Base-by-base conservation (phyloP, 2,888 invertebrate genomes). In the Cephus pulcher region DNA sequence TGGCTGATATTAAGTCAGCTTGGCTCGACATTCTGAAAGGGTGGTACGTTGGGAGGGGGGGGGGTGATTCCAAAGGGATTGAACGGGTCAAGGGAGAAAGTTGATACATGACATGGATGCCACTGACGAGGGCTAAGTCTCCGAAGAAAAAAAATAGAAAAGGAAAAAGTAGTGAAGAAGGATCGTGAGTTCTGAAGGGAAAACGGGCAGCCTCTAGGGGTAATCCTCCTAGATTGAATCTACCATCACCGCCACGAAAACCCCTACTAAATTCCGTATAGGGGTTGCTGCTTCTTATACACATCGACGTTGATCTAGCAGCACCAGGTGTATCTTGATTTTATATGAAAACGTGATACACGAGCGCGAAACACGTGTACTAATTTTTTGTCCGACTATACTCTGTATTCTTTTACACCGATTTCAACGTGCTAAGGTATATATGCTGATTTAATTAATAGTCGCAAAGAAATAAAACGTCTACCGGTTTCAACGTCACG, bases 171-270 rank as follows among this genome's bases (percentile, higher is more conserved):
- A 35, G 40, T 40, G 35, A 71, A 76, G 70, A n/a, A 40, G 37
- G 37, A 40, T 71, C 74, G 23, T 56, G 56, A 56, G 56, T 56
- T 56, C 56, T 23, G 56, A 56, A 23, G 56, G 56, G 23, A 56
- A 23, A 56, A 56, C 56, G 56, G 23, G 56, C 23, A 56, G 56
- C 23, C 56, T 56, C 56, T 56, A 35, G 77, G 82, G 82, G 85
- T 88, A 86, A 88, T 88, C 88, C 88, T 76, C 77, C 84, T 85
- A 87, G 86, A 88, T 88, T 88, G 87, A 88, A 88, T 88, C 86
- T 84, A 80, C 75, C 81, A 76, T 56, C 56, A 56, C 56, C 56
- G 23, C 78, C 34, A 71, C 40, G 75, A 40, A 70, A n/a, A n/a
- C 76, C 68, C 34, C 69, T 37, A 15, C 71, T 32, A 71, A 34